Conservation (phyloP, 2,113 vertebrate genomes). For the Pomatostomus ruficeps region DNA sequence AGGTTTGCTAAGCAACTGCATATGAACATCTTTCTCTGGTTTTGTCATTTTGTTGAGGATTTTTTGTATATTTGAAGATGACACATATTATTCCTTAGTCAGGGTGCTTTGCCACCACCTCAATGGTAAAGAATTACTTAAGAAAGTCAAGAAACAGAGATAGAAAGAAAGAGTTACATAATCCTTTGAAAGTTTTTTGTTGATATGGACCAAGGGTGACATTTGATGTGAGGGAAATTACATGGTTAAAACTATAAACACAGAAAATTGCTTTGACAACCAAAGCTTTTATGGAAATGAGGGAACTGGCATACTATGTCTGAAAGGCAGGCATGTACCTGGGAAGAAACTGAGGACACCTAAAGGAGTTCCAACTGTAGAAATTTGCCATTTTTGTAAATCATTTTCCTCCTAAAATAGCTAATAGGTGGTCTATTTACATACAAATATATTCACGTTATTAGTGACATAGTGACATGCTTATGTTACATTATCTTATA, state of each 20-base stretch:
- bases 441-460: not conserved
- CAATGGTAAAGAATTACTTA: not conserved
- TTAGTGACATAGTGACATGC: not conserved
- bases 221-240: not conserved
- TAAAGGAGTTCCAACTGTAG: not conserved
- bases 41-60: not conserved
- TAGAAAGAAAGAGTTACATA: not conserved
- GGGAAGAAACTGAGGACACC: not conserved
- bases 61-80: not conserved
- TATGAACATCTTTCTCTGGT: not conserved
- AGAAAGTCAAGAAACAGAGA: not conserved
- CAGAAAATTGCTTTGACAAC: not conserved
- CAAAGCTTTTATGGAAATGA: not conserved
- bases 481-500: not conserved
- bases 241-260: not conserved
- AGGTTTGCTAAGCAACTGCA: not conserved
- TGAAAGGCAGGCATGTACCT: not conserved
- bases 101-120: not conserved
- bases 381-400: not conserved
- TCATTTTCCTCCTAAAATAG: not conserved
- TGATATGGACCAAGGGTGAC: not conserved
- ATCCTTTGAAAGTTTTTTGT: not conserved
- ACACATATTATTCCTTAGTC: not conserved
- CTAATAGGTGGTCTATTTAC: not conserved
- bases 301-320: not conserved